These are phyloP conservation scores for Drosophila kokeensis DNA, from an alignment of 2,888 invertebrate genomes.

Conservation along the genomic window DNA sequence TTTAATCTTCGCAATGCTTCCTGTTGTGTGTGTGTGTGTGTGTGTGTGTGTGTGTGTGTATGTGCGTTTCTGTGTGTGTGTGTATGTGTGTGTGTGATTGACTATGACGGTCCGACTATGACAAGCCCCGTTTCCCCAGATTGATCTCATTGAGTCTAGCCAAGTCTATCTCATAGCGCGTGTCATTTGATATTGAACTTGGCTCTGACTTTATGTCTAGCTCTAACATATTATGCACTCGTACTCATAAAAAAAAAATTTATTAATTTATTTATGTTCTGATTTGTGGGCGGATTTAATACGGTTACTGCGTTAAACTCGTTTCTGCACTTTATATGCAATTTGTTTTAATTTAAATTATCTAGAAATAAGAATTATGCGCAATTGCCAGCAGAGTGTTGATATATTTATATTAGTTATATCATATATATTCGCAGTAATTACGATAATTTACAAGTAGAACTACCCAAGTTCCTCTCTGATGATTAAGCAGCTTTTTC, in stretches of 20 bases:
- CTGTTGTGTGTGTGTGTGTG: conserved; percentile 41
- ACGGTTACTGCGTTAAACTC: conserved; percentile 45
- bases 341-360: conserved; percentile 26
- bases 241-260: conserved; percentile 35
- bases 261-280: conserved; percentile 70
- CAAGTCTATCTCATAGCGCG: conserved; percentile 47
- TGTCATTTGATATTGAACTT: conserved; percentile 76
- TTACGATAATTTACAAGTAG: not conserved
- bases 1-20: conserved; percentile 60
- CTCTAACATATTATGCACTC: conserved; percentile 40
- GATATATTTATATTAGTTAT: not conserved
- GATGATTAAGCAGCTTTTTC: not conserved
- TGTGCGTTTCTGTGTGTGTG: conserved; percentile 9
- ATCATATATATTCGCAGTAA: not conserved
- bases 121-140: conserved; percentile 49
- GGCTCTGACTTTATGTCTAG: conserved; percentile 50
- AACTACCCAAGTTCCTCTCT: not conserved
- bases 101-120: conserved; percentile 37
- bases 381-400: conserved; percentile 11
- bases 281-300: conserved; percentile 61
- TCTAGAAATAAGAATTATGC: conserved; percentile 44
- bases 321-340: conserved; percentile 58
- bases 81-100: conserved; percentile 10
- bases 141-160: conserved; percentile 56
- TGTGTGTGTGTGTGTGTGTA: not conserved